Conservation (phyloP, 2,797 vertebrate genomes). For the Poeciliopsis presidionis region DNA sequence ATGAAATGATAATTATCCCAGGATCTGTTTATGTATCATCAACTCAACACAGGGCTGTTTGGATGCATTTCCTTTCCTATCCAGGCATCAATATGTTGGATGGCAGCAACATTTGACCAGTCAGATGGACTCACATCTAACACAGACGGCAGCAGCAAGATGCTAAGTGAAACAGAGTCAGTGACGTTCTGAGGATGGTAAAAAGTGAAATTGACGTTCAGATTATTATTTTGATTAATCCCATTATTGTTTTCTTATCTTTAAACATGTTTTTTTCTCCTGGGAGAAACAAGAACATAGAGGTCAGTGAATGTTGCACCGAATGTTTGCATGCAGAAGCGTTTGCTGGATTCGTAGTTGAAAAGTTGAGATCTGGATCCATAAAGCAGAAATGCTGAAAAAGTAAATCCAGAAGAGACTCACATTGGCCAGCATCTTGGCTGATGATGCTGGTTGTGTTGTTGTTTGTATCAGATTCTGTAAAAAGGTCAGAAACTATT, state of each 20-base stretch:
- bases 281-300: no score
- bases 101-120: not conserved
- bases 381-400: not conserved
- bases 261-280: not conserved
- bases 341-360: not conserved
- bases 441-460: not conserved
- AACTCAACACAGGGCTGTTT: not conserved
- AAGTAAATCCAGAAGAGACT: no score
- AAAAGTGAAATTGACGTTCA: not conserved
- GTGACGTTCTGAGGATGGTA: not conserved
- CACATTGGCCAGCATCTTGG: no score
- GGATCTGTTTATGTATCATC: not conserved
- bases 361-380: no score
- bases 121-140: not conserved
- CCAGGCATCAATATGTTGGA: no score
- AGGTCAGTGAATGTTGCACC: not conserved
- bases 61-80: not conserved
- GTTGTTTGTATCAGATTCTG: not conserved
- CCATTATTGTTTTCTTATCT: not conserved
- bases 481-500: not conserved
- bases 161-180: not conserved
- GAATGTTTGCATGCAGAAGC: not conserved
- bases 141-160: not conserved
- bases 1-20: not conserved
- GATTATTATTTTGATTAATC: not conserved